Evolutionary conservation across 2,797 vertebrate species (phyloP).

Genomic region (Fringilla coelebs): DNA sequence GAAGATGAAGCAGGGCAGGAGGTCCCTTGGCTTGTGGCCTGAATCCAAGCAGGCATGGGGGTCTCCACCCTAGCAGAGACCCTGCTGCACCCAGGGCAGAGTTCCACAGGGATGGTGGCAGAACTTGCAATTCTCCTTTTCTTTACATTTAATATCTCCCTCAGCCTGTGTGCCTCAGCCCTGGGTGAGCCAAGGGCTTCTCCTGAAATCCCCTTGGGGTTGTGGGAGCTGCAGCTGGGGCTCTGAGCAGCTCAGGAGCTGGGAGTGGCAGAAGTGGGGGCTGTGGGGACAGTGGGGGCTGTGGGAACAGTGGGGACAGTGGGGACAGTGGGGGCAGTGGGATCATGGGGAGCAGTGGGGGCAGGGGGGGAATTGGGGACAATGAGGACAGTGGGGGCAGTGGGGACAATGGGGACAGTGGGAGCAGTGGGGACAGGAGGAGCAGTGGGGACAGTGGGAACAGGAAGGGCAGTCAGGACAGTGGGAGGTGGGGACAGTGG

Average conservation of each 20-base stretch:
- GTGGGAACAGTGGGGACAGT: accelerated
- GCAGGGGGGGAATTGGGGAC: accelerated
- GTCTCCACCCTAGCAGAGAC: background rate
- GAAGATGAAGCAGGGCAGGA: background rate
- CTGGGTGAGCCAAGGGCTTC: background rate
- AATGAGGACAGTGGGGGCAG: too few species aligned
- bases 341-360: background rate
- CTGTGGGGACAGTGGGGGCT: accelerated
- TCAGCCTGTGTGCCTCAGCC: background rate
- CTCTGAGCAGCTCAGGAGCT: background rate
- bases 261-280: accelerated
- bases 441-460: too few species aligned
- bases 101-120: background rate
- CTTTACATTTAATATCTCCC: background rate
- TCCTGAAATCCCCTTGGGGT: background rate
- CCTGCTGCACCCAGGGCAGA: accelerated
- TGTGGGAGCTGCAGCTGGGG: background rate
- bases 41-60: accelerated
- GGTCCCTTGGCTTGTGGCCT: background rate
- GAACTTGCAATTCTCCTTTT: background rate
- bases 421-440: too few species aligned
- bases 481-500: too few species aligned
- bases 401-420: accelerated
- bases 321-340: too few species aligned
- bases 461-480: too few species aligned